Evolutionary conservation across 2,797 vertebrate genomes (phyloP), one percentile per base, ranked within the genome.

Genomic region (Menidia menidia): DNA sequence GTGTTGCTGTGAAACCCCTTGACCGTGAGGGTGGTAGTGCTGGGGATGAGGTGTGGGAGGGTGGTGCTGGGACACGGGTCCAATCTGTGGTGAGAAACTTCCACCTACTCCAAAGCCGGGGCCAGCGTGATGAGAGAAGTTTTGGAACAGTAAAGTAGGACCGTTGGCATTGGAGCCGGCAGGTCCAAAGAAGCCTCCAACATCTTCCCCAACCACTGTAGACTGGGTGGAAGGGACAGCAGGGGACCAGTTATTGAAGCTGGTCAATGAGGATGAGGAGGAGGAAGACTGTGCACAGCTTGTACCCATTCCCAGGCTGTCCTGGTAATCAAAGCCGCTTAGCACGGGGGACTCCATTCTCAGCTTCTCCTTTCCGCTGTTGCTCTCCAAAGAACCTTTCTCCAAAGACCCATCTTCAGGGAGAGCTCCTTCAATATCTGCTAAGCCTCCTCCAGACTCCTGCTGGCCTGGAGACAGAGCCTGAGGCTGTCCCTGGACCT

Each of bases 181-280:
- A 2, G 96, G 97, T 84, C 97, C 96, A 73, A 98, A 99, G 93
- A 99, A 99, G 8, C 92, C 91, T 2, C 92, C 86, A 47, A 97
- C 96, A 68, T 99, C 98, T 92, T 98, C 98, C 39, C 96, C 96
- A 51, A 98, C 96, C 83, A 98, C 96, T 44, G 96, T 95, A 80
- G 97, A 98, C 78, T 97, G 97, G 82, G 96, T 98, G 78, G 97
- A 96, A 52, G 97, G 96, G 52, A 98, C 96, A 50, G 97, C 97
- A 73, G 98, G 95, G 78, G 98, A 99, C 98, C 98, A 99, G 95
- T 96, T 99, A 87, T 97, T 98, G 68, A 99, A 99, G 85, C 97
- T 96, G 71, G 96, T 96, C 77, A 99, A 94, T 31, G 97, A 97
- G 66, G 97, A 97, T 12, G 97, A 95, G 54, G 97, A 97, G 48